Conservation (phyloP, 30 jellyfish, hydroid and myxozoan genomes). For the Pelagia noctiluca region DNA sequence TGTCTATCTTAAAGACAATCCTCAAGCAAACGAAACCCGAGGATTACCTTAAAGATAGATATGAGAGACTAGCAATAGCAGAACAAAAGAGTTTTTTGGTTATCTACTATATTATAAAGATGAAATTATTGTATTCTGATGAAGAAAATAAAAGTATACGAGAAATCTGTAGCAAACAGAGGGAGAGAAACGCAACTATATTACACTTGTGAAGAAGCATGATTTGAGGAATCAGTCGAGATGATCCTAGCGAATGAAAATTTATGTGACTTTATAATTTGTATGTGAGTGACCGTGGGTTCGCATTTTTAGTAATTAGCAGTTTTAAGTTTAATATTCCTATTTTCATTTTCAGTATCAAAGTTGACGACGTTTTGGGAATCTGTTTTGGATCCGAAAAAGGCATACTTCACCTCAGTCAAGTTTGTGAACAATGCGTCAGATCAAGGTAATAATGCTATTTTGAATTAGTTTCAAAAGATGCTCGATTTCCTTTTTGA, state of each 20-base stretch:
- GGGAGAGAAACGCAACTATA: background rate
- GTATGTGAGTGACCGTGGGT: no score
- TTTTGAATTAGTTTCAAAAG: background rate
- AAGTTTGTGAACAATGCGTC: constrained; percentile 69
- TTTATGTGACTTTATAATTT: no score
- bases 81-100: no score
- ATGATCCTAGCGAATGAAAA: no score
- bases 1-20: background rate
- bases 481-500: background rate
- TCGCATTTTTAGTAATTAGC: background rate
- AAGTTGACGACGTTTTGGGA: constrained; percentile 72
- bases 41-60: no score
- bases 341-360: constrained; percentile 14
- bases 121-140: no score
- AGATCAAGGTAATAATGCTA: constrained; percentile 68
- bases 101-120: no score
- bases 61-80: no score
- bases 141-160: no score
- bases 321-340: background rate
- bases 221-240: background rate
- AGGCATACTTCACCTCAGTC: constrained; percentile 69
- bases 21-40: no score
- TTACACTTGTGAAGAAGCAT: background rate
- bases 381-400: constrained; percentile 48
- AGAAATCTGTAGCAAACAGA: no score